Base-by-base conservation (phyloP, 2,888 invertebrate species). In the Erebia palarica region DNA sequence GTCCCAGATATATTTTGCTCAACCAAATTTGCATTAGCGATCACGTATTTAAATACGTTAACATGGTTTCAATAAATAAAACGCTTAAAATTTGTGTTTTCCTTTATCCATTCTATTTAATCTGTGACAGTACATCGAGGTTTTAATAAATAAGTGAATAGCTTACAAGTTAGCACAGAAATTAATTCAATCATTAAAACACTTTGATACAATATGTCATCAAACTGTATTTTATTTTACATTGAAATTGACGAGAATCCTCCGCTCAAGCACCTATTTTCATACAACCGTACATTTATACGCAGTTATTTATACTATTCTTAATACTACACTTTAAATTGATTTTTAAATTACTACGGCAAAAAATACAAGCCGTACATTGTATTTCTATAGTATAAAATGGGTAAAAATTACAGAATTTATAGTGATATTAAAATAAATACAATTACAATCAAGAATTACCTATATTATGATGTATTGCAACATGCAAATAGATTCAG, bases 221-320 rank as follows among this genome's bases (percentile, higher is more conserved):
- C n/a, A n/a, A n/a, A n/a, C n/a, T n/a, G n/a, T n/a, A n/a, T n/a
- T n/a, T n/a, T n/a, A n/a, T n/a, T 81, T 86, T 86, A 68, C 68
- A 68, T 60, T 84, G 80, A 89, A 93, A 92, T 93, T 92, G 92
- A 92, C 92, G 83, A 87, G 82, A 84, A 87, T 87, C 85, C 82
- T 88, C 85, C 81, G 90, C 91, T 86, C 88, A 92, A 93, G 92
- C 92, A 91, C 92, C 92, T 92, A 92, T 84, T 85, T 88, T 87
- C 82, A 88, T 91, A 91, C 92, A 91, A 91, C 87, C 92, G 85
- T 89, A 89, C 81, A 83, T 85, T 89, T 85, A 78, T 73, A 79
- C 75, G 66, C 76, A 75, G 71, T 10, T 71, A 21, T 55, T 69
- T 70, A 61, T 36, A 71, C 63, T 67, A 70, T 73, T 18, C 70